Evolutionary conservation across 2,797 vertebrate species (phyloP), one percentile per base, ranked within the genome.

Genomic region (Okamejei kenojei): DNA sequence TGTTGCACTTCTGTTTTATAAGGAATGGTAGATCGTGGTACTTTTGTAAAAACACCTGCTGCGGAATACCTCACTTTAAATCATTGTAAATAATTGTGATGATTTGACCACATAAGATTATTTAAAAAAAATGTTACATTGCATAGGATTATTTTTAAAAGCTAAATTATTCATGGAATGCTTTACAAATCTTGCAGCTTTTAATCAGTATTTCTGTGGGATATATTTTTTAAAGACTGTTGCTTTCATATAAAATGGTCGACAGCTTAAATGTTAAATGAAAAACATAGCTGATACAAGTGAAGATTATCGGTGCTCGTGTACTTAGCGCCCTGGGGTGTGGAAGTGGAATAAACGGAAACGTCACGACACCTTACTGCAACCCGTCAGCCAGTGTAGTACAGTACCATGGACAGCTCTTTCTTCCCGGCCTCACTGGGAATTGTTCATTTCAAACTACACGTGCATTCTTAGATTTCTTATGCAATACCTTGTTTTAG

Each of bases 321-420:
- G 29, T n/a, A 65, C 63, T 19, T 63, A 17, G n/a, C 68, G 63
- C 63, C 68, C 17, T 35, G 84, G 45, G 58, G 26, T n/a, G 61
- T 86, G 58, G 63, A 88, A 68, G 17, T 65, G 29, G 61, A 88
- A 32, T 88, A 35, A 88, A 63, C 35, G 61, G 84, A 68, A 8
- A 68, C 65, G 63, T 68, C 84, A 88, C 35, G 84, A 32, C 61
- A 65, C 15, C 84, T 65, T 88, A 15, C 63, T 88, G 84, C 61
- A 88, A 2, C n/a, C n/a, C 84, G 32, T 32, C 84, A 61, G 54
- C 1, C 54, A 81, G 79, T 63, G 54, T 84, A 29, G 58, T 63
- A 35, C 84, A 68, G 84, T 35, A 88, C 84, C 61, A 88, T 68
- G 84, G 84, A 88, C 84, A 88, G 84, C 84, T 88, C 84, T 19